Evolutionary conservation across 2,113 vertebrate species (phyloP), one percentile per base, ranked within the genome.

Genomic region (Damaliscus lunatus): DNA sequence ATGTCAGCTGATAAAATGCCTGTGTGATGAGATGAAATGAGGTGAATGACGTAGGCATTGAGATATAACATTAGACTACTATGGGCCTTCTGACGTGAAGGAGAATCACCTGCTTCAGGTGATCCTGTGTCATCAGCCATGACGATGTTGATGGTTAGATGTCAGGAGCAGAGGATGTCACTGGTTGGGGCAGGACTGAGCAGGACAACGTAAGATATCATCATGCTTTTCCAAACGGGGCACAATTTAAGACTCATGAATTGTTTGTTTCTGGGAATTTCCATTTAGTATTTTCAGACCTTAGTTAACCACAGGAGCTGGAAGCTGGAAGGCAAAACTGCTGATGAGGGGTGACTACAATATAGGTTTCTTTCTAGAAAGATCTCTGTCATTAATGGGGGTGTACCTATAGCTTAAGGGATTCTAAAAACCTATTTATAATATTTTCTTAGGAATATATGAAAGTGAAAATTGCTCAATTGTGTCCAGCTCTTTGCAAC

Each of bases 291-390:
- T 82, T 82, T 82, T 55, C 52, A 83, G n/a, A 55, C 52, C 50
- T 83, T 25, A 36, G 33, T 55, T 83, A n/a, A 83, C 52, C 12
- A 83, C 33, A 55, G 81, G 21, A 83, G 33, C 48, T 82, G 50
- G 21, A 83, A 83, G 33, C 81, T 83, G n/a, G 52, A 83, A 83
- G 23, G 33, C 21, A 27, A 55, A 83, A 83, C 81, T 36, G 21
- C 81, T 40, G n/a, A 83, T 40, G n/a, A 55, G 52, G 7, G 21
- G n/a, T 14, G 21, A 36, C 50, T 55, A 36, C 52, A 36, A 19
- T 55, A 55, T 21, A 13, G 21, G 92, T 92, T 93, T 74, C 43
- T 90, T 95, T 92, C 55, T 84, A 88, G 53, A 97, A 94, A 46
- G 81, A 48, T 27, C 33, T 83, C 53, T 91, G n/a, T 82, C 27